These are phyloP conservation scores for Setipinna tenuifilis DNA, from an alignment of 2,797 vertebrate species.

Conservation along the genomic window DNA sequence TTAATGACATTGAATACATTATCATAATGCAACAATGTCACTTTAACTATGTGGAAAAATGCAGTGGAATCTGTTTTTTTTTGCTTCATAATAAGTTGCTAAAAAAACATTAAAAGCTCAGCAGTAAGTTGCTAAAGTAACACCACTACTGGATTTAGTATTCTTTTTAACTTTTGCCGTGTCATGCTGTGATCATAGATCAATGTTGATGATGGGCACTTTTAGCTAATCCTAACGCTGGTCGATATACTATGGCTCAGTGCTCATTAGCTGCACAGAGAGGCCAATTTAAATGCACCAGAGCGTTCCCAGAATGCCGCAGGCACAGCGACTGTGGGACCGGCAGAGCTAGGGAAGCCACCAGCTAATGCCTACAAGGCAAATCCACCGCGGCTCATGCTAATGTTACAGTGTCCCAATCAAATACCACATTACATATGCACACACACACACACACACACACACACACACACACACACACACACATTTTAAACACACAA, in stretches of 20 bases:
- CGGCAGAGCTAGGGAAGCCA: constrained; percentile 1
- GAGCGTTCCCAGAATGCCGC: background rate
- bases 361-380: background rate
- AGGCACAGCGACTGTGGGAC: background rate
- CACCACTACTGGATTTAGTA: background rate
- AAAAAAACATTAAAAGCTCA: no score
- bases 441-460: background rate
- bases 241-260: background rate
- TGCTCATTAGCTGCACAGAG: background rate
- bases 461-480: no score
- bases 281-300: background rate
- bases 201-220: background rate
- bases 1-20: background rate
- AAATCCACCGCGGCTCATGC: background rate
- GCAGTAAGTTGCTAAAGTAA: background rate
- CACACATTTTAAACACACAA: no score
- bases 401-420: background rate
- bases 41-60: background rate
- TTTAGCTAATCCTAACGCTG: background rate
- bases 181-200: background rate
- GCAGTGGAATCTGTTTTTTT: background rate
- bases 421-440: background rate
- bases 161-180: background rate
- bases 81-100: no score
- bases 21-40: background rate